Base-by-base conservation (phyloP, 1,140 invertebrate genomes). In the Araneus ventricosus region DNA sequence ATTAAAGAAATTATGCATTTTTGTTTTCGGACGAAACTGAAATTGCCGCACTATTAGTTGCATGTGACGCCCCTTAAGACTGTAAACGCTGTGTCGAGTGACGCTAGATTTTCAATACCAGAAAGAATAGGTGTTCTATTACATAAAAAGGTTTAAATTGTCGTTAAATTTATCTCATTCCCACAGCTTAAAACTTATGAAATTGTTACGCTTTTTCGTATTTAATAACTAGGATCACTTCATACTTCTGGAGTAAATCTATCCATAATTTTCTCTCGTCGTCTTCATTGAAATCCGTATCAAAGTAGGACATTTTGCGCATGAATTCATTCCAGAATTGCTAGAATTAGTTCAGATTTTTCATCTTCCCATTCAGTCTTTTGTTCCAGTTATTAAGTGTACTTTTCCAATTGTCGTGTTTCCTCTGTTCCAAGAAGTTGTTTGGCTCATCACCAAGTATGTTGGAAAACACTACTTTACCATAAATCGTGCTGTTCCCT, bases 341-440 rank as follows among this genome's bases (percentile, higher is more conserved):
- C 70, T 34, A 37, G 70, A 75, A 75, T 34, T 75, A 75, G 70
- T 34, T 75, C 70, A 75, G 70, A 75, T 75, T 75, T 30, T 34
- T 75, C 30, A 75, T 75, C 30, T 34, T 20, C 34, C 17, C 70
- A 75, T 75, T 37, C 70, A 75, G 30, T 20, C 70, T 75, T 75
- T 75, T 75, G 70, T 75, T 75, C 30, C 70, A 75, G 20, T 75
- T 75, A 75, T 75, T 75, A 75, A 37, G 70, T 75, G 34, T 75
- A 37, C 14, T 75, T 14, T 75, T 34, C 22, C 30, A 4, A 75
- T 75, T 75, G 30, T 34, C 17, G 37, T 75, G 2, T 63, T 63
- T 24, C 22, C n/a, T 63, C 59, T n/a, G 17, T 63, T 63, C 59
- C 5, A 24, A n/a, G 59, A 63, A 63, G 59, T 63, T 63, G 59